Percentiles rank a stretch among this genome's conserved stretches.
These are phyloP conservation scores for Drosophila incognita DNA, from an alignment of 2,888 invertebrate species.

Conservation along the genomic window DNA sequence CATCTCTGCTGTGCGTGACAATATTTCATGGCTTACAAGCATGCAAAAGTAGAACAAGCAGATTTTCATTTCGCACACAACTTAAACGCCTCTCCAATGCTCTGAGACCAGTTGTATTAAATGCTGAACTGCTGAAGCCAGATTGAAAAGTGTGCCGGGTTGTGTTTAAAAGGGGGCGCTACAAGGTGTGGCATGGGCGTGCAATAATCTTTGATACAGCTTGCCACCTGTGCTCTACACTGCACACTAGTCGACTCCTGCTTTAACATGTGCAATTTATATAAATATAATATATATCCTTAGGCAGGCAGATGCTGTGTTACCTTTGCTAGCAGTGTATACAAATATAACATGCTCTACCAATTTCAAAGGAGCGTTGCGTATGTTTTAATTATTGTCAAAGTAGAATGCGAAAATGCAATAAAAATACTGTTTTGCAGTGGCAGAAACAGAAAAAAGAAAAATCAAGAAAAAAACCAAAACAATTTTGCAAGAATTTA, in stretches of 20 bases:
- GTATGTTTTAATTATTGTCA: slow-evolving; percentile 68
- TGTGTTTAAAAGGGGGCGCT: not conserved
- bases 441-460: not conserved
- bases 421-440: slow-evolving; percentile 5
- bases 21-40: slow-evolving; percentile 63
- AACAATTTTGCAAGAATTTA: slow-evolving; percentile 75
- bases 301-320: not conserved
- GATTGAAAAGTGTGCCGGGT: not conserved
- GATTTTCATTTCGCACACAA: not conserved
- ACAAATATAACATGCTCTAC: slow-evolving; percentile 54
- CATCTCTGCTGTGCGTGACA: slow-evolving; percentile 62
- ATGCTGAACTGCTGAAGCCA: not conserved
- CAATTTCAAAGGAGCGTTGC: slow-evolving; percentile 48
- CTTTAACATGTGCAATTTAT: not conserved
- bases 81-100: not conserved
- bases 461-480: slow-evolving; percentile 3
- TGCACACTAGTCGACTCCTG: not conserved
- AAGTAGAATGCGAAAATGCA: slow-evolving; percentile 28
- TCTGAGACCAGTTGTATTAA: not conserved
- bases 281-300: not conserved
- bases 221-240: not conserved
- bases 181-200: not conserved
- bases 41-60: not conserved
- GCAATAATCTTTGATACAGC: not conserved
- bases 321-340: not conserved